These are phyloP conservation scores for Poecilia velifera DNA, from an alignment of 2,797 vertebrate species.

Conservation along the genomic window DNA sequence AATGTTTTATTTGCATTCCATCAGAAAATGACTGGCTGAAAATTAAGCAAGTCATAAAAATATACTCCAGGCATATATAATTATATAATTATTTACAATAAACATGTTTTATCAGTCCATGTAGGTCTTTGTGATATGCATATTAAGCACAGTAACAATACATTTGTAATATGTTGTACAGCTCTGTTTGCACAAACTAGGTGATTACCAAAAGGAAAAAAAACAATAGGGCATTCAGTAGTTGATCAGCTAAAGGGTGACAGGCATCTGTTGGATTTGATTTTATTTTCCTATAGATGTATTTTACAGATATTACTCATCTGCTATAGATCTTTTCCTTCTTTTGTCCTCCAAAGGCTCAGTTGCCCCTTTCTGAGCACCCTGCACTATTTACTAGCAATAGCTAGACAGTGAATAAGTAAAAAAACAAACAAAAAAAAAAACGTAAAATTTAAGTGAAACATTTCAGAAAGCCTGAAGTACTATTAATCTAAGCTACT, in stretches of 20 bases:
- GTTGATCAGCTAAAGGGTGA: background rate
- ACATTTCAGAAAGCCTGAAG: background rate
- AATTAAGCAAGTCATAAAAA: background rate
- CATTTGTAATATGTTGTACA: background rate
- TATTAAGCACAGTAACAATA: background rate
- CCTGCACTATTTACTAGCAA: background rate
- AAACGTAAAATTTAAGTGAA: background rate
- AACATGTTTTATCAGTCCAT: background rate
- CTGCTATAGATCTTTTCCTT: background rate
- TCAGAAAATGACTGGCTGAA: background rate
- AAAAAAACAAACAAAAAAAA: too few relatives aligned
- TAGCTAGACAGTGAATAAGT: background rate
- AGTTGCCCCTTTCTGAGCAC: background rate
- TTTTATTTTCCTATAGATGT: background rate
- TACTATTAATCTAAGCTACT: background rate
- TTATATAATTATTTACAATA: background rate
- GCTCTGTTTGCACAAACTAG: background rate
- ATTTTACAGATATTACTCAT: background rate
- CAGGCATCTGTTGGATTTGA: background rate
- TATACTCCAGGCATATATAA: background rate
- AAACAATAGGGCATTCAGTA: background rate
- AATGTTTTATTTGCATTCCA: background rate
- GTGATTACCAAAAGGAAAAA: background rate
- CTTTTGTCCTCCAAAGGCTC: background rate
- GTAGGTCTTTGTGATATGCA: background rate